phyloP scores from a whole-genome alignment of 2,797 vertebrate species.

The Myotis daubentonii region DNA sequence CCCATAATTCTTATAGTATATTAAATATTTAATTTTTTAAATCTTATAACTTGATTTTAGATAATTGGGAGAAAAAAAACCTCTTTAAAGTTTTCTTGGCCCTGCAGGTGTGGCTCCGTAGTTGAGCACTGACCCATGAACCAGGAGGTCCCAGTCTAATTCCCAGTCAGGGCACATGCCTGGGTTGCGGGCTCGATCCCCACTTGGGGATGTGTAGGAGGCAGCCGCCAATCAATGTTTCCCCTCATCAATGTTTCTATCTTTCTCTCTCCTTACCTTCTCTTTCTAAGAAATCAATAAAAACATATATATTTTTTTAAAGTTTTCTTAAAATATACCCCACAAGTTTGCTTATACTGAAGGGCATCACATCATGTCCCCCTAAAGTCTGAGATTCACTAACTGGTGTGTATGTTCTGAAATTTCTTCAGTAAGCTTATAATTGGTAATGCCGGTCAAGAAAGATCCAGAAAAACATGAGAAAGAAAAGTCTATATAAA shows the following conservation, averaged over 20 bases:
- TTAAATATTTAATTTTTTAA: background rate
- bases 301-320: no score
- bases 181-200: no score
- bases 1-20: background rate
- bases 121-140: no score
- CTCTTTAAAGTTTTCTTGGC: background rate
- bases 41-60: background rate
- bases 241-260: no score
- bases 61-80: background rate
- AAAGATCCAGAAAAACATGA: background rate
- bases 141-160: no score
- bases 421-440: background rate
- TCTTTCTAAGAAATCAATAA: no score
- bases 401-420: background rate
- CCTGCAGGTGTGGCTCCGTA: no score
- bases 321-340: background rate
- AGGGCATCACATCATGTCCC: rapidly evolving
- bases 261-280: no score
- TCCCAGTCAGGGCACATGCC: no score
- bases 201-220: no score
- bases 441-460: background rate
- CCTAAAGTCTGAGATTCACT: background rate
- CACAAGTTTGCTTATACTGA: background rate
- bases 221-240: no score
- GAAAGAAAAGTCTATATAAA: background rate